Evolutionary conservation across 2,797 vertebrate genomes (phyloP).

Genomic region (Hoplostethus atlanticus): DNA sequence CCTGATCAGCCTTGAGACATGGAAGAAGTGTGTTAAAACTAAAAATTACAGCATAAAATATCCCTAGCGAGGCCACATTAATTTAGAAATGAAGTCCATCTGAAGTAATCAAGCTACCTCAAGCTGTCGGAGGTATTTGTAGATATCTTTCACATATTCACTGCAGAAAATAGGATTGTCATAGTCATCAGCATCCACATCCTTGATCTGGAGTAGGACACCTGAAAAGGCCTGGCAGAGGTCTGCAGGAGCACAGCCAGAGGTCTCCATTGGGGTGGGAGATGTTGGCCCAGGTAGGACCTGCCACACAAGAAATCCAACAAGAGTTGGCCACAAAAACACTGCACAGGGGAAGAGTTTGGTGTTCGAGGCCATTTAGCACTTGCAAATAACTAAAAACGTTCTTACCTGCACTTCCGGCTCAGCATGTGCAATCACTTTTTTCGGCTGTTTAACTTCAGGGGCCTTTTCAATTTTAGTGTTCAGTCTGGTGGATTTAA

Average conservation of each 20-base stretch:
- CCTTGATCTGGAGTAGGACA: slow-evolving; percentile 83
- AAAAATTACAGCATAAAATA: too few relatives aligned
- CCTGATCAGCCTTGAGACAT: slow-evolving; percentile 77
- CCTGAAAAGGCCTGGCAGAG: slow-evolving; percentile 89
- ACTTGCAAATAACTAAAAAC: too few relatives aligned
- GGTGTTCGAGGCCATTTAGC: background rate
- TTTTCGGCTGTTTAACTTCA: slow-evolving; percentile 44
- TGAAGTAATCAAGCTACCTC: slow-evolving; percentile 76
- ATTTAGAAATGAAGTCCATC: background rate
- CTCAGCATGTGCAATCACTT: slow-evolving; percentile 37
- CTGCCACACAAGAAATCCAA: slow-evolving; percentile 27
- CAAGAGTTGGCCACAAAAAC: background rate
- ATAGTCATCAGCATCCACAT: slow-evolving; percentile 86
- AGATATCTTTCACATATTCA: slow-evolving; percentile 91
- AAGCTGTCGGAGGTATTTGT: slow-evolving; percentile 87
- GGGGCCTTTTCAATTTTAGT: slow-evolving; percentile 57
- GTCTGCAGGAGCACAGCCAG: slow-evolving; percentile 76
- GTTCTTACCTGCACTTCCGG: slow-evolving; percentile 64
- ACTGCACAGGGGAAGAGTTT: background rate
- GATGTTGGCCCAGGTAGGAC: slow-evolving; percentile 71
- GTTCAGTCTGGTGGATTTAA: slow-evolving; percentile 60
- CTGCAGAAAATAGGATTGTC: slow-evolving; percentile 89
- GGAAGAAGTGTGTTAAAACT: background rate
- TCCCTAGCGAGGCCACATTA: background rate
- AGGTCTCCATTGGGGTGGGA: slow-evolving; percentile 84